These are phyloP conservation scores for Triplophysa rosa DNA, from an alignment of 2,113 vertebrate species.

Conservation along the genomic window DNA sequence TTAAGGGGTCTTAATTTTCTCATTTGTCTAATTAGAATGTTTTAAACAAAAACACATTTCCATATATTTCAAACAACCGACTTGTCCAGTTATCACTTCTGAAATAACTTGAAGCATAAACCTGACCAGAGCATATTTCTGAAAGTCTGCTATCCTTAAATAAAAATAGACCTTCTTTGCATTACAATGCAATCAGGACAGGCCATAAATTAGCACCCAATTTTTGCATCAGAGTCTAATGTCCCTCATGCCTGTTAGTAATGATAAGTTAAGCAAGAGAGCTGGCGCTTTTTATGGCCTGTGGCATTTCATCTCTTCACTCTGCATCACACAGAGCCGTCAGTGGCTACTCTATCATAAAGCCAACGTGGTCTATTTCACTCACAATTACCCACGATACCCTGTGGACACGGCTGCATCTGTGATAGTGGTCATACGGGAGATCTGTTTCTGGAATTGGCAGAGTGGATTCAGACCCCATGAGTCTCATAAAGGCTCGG, in stretches of 20 bases:
- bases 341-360: conserved; percentile 43
- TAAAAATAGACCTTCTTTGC: too few species aligned
- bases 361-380: conserved; percentile 50
- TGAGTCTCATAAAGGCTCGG: conserved; percentile 48
- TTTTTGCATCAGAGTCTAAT: background rate
- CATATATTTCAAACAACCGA: too few species aligned
- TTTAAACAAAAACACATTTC: too few species aligned
- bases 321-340: background rate
- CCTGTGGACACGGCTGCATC: conserved; percentile 42
- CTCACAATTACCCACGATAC: conserved; percentile 52
- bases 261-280: conserved; percentile 8
- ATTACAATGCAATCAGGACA: background rate
- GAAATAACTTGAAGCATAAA: too few species aligned
- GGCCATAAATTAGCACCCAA: background rate
- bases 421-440: conserved; percentile 40
- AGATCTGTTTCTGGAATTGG: conserved; percentile 36
- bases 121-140: too few species aligned
- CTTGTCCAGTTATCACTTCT: too few species aligned
- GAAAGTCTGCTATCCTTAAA: too few species aligned
- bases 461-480: conserved; percentile 30
- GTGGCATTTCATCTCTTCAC: background rate
- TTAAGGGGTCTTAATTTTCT: too few species aligned
- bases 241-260: background rate
- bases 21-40: too few species aligned
- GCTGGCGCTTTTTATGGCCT: background rate